phyloP scores from a whole-genome alignment of 2,113 vertebrate species.

The Pogona vitticeps region DNA sequence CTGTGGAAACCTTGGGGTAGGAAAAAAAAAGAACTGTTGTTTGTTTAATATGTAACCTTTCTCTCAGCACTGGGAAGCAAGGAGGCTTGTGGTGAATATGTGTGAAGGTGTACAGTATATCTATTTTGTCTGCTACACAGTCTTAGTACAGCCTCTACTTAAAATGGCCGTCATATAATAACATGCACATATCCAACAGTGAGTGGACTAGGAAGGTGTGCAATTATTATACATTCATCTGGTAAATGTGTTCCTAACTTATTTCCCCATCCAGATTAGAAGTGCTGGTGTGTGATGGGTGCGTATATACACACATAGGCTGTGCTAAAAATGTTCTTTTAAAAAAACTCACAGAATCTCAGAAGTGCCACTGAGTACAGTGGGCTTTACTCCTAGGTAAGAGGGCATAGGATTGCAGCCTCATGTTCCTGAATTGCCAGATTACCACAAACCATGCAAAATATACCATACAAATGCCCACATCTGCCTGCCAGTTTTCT shows the following conservation, averaged over 20 bases:
- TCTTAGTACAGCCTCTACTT: neutral
- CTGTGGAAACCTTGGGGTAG: too few relatives aligned
- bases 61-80: too few relatives aligned
- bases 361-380: neutral
- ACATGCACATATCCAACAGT: neutral
- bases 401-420: neutral
- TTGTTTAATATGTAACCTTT: too few relatives aligned
- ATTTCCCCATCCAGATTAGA: neutral
- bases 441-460: neutral
- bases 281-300: neutral
- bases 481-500: neutral
- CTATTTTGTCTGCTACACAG: too few relatives aligned
- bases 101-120: neutral
- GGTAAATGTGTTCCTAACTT: neutral
- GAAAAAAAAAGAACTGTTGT: too few relatives aligned
- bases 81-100: too few relatives aligned
- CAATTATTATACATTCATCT: neutral
- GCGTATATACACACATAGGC: neutral
- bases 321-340: neutral
- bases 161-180: neutral
- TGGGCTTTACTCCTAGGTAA: neutral
- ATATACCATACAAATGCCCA: neutral
- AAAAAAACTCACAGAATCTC: neutral
- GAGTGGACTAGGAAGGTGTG: neutral
- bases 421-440: neutral